Evolutionary conservation across 92 coral and sea anemone species (phyloP), one percentile per base, ranked within the genome.

Genomic region (Umimayanthus kanabou): DNA sequence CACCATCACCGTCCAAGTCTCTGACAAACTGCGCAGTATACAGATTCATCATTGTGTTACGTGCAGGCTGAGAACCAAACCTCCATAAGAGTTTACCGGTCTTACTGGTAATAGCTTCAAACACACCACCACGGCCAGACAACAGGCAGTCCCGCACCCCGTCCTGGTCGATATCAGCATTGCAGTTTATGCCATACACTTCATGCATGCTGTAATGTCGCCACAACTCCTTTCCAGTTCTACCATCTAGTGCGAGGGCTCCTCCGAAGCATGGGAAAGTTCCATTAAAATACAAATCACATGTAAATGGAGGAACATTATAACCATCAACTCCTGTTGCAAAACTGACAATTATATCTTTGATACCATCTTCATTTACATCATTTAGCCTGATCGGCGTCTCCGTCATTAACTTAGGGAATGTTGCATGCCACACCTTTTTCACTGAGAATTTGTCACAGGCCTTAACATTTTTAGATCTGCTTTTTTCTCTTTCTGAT

Each of bases 171-270:
- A 97, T 84, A 81, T 97, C 99, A 0, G 94, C 98, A 93, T 97
- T 95, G 87, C 99, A 97, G 80, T 97, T 97, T 47, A 97, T 64
- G 8, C 96, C 95, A 91, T 93, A 97, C 49, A 95, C 91, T 88
- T 97, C 99, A 91, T 97, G 99, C 92, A 95, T 92, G 47, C 95
- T 90, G 77, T 97, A 97, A 92, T 97, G 99, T 75, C 99, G 88
- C 99, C 99, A 97, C 37, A 97, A 79, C 73, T 97, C 97, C 37
- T 87, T 73, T 43, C 99, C 99, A 47, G 98, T 95, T 53, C 50
- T 82, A 16, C 99, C 99, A 90, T 97, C 97, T 22, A 97, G 91
- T 29, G 97, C 98, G 18, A 95, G 64, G 4, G 94, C 89, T 14
- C 99, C 99, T 16, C 99, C 99, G 90, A 85, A 97, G 82, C 99